phyloP scores from a whole-genome alignment of 1,140 invertebrate species.

The Galleria mellonella region DNA sequence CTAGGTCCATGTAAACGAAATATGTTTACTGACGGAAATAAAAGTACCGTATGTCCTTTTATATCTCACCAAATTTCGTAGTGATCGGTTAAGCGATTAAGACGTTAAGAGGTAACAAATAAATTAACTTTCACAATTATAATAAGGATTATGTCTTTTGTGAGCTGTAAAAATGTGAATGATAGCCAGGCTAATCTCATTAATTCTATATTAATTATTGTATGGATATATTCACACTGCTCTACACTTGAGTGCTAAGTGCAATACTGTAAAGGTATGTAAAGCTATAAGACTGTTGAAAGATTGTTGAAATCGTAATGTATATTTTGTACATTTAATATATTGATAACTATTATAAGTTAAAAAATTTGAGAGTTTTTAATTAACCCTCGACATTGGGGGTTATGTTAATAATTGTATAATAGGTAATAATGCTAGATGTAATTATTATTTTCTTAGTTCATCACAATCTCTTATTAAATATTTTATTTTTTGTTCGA shows the following conservation, averaged over 20 bases:
- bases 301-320: slow-evolving; percentile 64
- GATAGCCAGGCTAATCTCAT: slow-evolving; percentile 43
- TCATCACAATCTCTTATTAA: background rate
- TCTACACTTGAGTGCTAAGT: slow-evolving; percentile 47
- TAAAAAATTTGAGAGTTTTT: slow-evolving; percentile 47
- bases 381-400: slow-evolving; percentile 32
- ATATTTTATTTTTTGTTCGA: no score
- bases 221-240: slow-evolving; percentile 18
- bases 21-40: no score
- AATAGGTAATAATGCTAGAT: slow-evolving; percentile 17
- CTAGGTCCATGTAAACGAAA: no score
- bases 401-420: slow-evolving; percentile 39
- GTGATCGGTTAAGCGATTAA: no score
- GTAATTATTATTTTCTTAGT: background rate
- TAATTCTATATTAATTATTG: slow-evolving; percentile 6
- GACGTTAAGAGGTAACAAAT: no score
- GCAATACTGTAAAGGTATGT: slow-evolving; percentile 68
- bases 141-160: background rate
- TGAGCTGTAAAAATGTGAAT: slow-evolving; percentile 5
- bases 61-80: no score
- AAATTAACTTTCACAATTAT: no score
- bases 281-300: slow-evolving; percentile 72
- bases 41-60: no score
- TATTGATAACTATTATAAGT: slow-evolving; percentile 61
- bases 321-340: slow-evolving; percentile 69